Evolutionary conservation across 1,140 invertebrate species (phyloP), one percentile per base, ranked within the genome.

Genomic region (Gryon sp.): DNA sequence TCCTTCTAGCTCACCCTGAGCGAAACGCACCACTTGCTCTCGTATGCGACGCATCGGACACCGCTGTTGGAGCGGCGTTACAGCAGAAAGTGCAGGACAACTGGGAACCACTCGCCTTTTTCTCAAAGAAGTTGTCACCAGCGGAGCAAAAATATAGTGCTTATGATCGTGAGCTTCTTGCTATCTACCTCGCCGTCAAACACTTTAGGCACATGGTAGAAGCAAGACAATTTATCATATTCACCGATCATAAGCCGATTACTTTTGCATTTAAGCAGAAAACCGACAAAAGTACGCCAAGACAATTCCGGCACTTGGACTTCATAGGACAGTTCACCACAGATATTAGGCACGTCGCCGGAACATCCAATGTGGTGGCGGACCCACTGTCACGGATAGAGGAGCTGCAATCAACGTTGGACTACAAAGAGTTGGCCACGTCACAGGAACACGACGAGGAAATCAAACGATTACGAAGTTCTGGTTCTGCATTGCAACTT

Each of bases 321-420:
- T 87, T 69, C 19, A 84, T 89, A 5, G 55, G 68, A 1, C 83
- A 88, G 73, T 87, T 85, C 57, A 79, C 82, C 0, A 85, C 80
- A 0, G 22, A 24, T 7, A 24, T 24, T 7, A 3, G 7, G 22
- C 22, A 24, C 7, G 7, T 24, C 22, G 7, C 22, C 7, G 7
- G 38, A 5, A 12, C 41, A 2, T 1, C 12, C 4, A 9, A 20
- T 6, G 20, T 22, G 2, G 69, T 82, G 0, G 81, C 83, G 7
- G 7, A 24, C 7, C 3, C 22, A 24, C 3, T 24, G 3, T n/a
- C n/a, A n/a, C 3, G 22, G 22, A 24, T 24, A 7, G 7, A 4
- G 22, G 3, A 4, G 3, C 7, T 24, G 7, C 22, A 24, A 24
- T 24, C 7, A n/a, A n/a, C n/a, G n/a, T 7, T 24, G 3, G 22